Conservation (phyloP, 2,113 vertebrate species). For the Xiphophorus hellerii region DNA sequence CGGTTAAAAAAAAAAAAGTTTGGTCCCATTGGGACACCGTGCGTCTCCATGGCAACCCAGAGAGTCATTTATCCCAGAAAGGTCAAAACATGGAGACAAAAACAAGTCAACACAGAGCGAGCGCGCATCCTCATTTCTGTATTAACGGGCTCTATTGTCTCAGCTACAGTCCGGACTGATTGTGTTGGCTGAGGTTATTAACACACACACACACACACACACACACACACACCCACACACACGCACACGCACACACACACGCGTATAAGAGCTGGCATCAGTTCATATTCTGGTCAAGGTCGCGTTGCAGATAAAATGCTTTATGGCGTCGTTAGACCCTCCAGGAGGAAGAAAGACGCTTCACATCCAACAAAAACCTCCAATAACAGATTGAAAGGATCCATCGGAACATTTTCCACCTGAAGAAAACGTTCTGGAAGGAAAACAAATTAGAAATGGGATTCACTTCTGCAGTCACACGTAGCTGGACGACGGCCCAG, state of each 20-base stretch:
- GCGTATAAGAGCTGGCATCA: neutral
- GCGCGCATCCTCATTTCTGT: neutral
- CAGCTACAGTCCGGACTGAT: conserved; percentile 15
- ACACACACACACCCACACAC: neutral
- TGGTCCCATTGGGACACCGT: neutral
- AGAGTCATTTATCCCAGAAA: neutral
- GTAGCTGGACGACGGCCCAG: neutral
- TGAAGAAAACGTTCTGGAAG: neutral
- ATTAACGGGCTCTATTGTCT: conserved; percentile 24
- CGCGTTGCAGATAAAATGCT: conserved; percentile 35
- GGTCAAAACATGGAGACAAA: neutral
- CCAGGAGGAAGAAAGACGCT: neutral
- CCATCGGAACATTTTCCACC: neutral
- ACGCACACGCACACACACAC: conserved; percentile 6
- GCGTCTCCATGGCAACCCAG: neutral
- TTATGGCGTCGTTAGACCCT: conserved; percentile 29
- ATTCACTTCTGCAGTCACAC: neutral
- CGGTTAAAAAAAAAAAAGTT: too few relatives aligned
- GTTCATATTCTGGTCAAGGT: conserved; percentile 65
- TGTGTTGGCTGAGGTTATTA: conserved; percentile 9
- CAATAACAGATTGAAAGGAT: neutral
- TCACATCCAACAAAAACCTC: neutral
- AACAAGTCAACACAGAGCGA: neutral
- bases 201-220: conserved; percentile 8
- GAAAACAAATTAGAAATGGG: neutral